phyloP scores from a whole-genome alignment of 2,113 vertebrate genomes.

The Hippocampus mohnikei region DNA sequence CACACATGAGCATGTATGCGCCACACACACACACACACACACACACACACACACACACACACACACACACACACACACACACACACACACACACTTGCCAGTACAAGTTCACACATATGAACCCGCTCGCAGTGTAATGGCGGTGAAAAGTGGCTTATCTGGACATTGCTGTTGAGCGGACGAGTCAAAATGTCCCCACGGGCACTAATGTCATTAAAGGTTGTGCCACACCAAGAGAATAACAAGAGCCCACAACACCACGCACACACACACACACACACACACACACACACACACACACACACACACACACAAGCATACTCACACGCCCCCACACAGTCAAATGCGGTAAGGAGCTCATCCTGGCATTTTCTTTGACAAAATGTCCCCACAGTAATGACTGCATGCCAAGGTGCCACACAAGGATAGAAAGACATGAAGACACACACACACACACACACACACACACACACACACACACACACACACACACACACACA shows the following conservation, averaged over 20 bases:
- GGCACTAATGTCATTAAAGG: neutral
- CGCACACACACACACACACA: neutral
- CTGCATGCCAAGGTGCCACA: neutral
- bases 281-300: neutral
- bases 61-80: neutral
- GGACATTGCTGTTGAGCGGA: neutral
- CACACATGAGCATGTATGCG: conserved; percentile 3
- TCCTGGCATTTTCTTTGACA: neutral
- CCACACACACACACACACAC: no score
- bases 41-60: neutral
- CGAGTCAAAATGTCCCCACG: neutral
- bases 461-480: no score
- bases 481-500: no score
- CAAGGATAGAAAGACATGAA: neutral
- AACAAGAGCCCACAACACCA: conserved; percentile 8
- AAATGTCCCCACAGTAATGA: neutral
- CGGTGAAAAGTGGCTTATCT: neutral
- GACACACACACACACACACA: neutral
- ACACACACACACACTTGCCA: conserved; percentile 10
- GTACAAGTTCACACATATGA: conserved; percentile 19
- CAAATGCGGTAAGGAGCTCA: neutral
- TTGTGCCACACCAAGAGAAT: neutral
- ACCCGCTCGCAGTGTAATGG: neutral
- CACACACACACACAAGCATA: neutral
- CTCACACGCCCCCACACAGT: neutral